phyloP scores from a whole-genome alignment of 1,140 invertebrate species.

The Ips nitidus region DNA sequence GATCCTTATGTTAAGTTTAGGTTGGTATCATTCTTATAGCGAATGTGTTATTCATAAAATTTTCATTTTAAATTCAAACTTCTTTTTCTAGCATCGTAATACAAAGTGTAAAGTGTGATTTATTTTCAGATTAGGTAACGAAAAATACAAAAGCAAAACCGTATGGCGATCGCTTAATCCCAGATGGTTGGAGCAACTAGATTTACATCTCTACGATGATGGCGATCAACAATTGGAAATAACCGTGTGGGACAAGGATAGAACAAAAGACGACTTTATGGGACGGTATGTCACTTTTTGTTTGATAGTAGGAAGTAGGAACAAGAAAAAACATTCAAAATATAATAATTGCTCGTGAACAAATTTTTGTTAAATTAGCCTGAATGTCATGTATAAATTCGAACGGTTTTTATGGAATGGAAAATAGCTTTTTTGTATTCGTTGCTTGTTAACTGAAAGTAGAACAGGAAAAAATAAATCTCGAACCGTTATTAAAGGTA shows the following conservation, averaged over 20 bases:
- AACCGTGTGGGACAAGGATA: slow-evolving; percentile 87
- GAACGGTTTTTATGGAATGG: no score
- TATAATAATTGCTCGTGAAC: no score
- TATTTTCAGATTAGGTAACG: slow-evolving; percentile 80
- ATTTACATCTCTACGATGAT: slow-evolving; percentile 94
- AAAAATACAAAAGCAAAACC: slow-evolving; percentile 98
- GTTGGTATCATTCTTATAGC: slow-evolving; percentile 54
- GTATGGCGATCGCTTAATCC: slow-evolving; percentile 81
- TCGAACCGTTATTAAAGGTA: no score
- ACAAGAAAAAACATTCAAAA: no score
- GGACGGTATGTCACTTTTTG: slow-evolving; percentile 61
- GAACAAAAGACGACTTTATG: slow-evolving; percentile 83
- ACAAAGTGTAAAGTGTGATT: not conserved
- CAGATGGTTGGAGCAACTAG: slow-evolving; percentile 96
- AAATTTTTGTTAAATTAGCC: no score
- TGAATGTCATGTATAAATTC: no score
- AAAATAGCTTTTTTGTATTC: no score
- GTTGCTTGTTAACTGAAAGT: no score
- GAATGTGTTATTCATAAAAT: not conserved
- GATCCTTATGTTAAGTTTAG: slow-evolving; percentile 97
- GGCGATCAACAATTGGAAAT: slow-evolving; percentile 84
- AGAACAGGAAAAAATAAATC: no score
- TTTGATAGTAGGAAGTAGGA: not conserved
- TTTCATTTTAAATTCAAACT: not conserved
- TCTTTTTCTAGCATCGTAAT: not conserved